phyloP scores from a whole-genome alignment of 2,113 vertebrate genomes.

The Suncus etruscus region DNA sequence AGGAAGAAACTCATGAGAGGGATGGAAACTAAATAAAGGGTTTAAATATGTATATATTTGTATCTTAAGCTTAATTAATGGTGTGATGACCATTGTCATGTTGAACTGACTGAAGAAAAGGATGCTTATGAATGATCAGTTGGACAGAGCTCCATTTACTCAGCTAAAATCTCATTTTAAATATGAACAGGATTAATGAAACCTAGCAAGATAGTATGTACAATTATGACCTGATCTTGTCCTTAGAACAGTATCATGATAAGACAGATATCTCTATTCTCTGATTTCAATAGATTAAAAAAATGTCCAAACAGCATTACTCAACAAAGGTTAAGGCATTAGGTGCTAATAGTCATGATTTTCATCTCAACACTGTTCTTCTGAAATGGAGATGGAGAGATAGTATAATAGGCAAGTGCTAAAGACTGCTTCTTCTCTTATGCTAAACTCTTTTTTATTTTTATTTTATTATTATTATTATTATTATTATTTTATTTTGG shows the following conservation, averaged over 20 bases:
- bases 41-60: not conserved
- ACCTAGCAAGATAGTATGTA: not conserved
- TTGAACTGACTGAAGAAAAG: not conserved
- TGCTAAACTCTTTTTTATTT: not conserved
- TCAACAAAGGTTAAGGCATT: not conserved
- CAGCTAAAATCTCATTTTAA: not conserved
- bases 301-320: not conserved
- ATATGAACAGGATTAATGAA: not conserved
- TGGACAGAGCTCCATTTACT: not conserved
- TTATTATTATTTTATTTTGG: too few species aligned
- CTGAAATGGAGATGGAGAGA: not conserved
- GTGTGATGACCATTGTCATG: not conserved
- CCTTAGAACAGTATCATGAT: not conserved
- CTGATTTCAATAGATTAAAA: not conserved
- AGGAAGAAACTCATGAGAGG: not conserved
- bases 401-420: too few species aligned
- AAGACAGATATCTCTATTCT: not conserved
- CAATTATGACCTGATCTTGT: not conserved
- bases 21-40: not conserved
- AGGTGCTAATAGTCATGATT: not conserved
- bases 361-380: not conserved
- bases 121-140: not conserved
- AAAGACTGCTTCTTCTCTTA: constrained; percentile 17
- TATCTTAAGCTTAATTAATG: not conserved
- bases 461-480: too few species aligned